Conservation (phyloP, 2,113 vertebrate genomes). For the Crotophaga sulcirostris region DNA sequence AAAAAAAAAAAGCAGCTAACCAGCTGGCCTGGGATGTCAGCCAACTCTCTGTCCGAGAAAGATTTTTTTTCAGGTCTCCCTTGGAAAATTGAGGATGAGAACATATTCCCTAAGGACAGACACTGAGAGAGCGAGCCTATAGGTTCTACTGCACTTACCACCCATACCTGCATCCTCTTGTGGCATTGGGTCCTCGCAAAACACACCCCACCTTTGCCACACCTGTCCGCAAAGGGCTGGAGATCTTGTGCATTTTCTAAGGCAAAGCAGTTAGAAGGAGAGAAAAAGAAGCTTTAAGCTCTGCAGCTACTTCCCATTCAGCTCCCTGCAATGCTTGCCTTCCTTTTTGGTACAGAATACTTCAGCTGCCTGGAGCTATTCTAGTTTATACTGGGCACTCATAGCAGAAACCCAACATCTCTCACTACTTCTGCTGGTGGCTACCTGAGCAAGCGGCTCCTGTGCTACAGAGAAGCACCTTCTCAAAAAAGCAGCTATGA, state of each 20-base stretch:
- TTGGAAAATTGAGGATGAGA: not conserved
- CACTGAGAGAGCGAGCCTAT: constrained; percentile 25
- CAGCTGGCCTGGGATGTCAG: not conserved
- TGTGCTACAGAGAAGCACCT: constrained; percentile 11
- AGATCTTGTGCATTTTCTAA: not conserved
- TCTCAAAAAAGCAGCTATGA: constrained; percentile 48
- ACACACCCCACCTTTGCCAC: not conserved
- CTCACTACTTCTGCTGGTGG: constrained; percentile 24
- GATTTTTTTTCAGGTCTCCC: not conserved
- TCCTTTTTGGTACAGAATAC: constrained; percentile 43
- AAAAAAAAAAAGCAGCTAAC: not conserved
- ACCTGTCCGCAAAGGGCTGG: not conserved
- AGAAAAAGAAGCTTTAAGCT: constrained; percentile 18
- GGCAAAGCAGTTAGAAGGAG: not conserved
- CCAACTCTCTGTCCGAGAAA: not conserved
- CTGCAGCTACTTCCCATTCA: constrained; percentile 28
- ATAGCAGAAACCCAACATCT: constrained; percentile 23
- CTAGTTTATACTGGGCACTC: constrained; percentile 42
- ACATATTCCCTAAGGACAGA: constrained; percentile 9
- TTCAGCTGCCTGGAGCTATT: constrained; percentile 49
- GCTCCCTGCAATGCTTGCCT: constrained; percentile 22
- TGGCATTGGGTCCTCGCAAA: constrained; percentile 33
- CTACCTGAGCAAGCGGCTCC: constrained; percentile 43
- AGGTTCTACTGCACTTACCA: not conserved
- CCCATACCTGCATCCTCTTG: constrained; percentile 8